phyloP scores from a whole-genome alignment of 2,113 vertebrate species.

The Sminthopsis crassicaudata region DNA sequence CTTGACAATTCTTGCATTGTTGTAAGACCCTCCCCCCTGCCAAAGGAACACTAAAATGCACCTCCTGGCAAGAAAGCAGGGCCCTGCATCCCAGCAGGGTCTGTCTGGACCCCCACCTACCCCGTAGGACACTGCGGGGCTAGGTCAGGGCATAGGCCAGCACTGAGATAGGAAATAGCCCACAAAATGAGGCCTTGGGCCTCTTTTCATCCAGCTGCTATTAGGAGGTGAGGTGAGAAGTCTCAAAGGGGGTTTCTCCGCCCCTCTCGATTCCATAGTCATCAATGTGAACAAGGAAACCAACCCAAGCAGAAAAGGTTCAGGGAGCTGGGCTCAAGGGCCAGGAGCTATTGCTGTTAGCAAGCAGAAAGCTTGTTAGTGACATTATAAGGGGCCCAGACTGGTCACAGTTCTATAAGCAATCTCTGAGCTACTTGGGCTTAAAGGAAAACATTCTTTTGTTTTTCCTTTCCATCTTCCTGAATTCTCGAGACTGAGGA shows the following conservation, averaged over 20 bases:
- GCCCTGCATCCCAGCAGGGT: not conserved
- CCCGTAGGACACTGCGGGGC: not conserved
- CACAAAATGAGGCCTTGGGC: not conserved
- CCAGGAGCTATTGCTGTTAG: not conserved
- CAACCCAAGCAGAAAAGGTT: not conserved
- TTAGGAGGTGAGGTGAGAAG: not conserved
- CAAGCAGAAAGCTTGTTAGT: not conserved
- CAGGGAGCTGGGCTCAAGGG: not conserved
- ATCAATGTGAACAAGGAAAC: not conserved
- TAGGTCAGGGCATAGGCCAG: not conserved
- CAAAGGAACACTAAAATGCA: not conserved
- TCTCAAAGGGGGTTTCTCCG: not conserved
- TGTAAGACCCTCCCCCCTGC: not conserved
- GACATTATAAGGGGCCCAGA: not conserved
- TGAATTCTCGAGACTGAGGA: not conserved
- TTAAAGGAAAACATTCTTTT: accelerated
- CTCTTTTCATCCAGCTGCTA: not conserved
- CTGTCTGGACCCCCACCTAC: not conserved
- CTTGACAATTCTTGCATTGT: not conserved
- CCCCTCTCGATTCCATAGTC: conserved; percentile 10
- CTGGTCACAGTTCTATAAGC: not conserved
- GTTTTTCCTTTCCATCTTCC: not conserved
- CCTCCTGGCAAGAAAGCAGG: not conserved
- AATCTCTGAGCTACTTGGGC: not conserved
- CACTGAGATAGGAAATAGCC: not conserved